Base-by-base conservation (phyloP, 2,888 invertebrate species). In the Aspidiotus destructor region DNA sequence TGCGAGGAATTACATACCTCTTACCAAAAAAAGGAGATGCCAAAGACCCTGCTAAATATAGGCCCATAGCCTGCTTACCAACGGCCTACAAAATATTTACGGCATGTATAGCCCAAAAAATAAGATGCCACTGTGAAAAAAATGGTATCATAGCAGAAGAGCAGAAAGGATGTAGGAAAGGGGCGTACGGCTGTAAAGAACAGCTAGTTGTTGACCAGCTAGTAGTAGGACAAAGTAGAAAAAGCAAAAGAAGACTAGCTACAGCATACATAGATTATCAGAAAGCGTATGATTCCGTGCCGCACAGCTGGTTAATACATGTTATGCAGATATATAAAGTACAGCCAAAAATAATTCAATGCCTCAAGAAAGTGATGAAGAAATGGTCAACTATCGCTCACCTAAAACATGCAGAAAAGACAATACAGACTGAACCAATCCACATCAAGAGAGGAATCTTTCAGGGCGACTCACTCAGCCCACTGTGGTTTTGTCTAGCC, bases 21-120 rank as follows among this genome's bases (percentile, higher is more conserved):
- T 9, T 44, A 58, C 69, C 69, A 8, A 65, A 69, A 58, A 52
- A 28, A n/a, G 41, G 40, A 10, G 13, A 67, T 9, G 28, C 64
- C 11, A 16, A 54, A 41, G 41, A 67, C 16, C 70, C 70, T 52
- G 42, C 67, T 17, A 67, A 70, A 28, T 71, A 70, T 15, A 60
- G 71, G 15, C 70, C 70, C 8, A 70, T 69, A 16, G 68, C 68
- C 41, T 70, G 70, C 48, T n/a, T 48, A n/a, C 48, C 10, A 13
- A 48, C 48, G n/a, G 48, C 11, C n/a, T 48, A 48, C 6, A 48
- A 48, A 48, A 48, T 48, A 48, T 48, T 48, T 48, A 48, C 48
- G n/a, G 48, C 48, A 3, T 48, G 48, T n/a, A 48, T 48, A 48
- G n/a, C 48, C 48, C 10, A 48, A 48, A 48, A 48, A n/a, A 48